Evolutionary conservation across 2,113 vertebrate species (phyloP).

Genomic region (Edolisoma coerulescens): DNA sequence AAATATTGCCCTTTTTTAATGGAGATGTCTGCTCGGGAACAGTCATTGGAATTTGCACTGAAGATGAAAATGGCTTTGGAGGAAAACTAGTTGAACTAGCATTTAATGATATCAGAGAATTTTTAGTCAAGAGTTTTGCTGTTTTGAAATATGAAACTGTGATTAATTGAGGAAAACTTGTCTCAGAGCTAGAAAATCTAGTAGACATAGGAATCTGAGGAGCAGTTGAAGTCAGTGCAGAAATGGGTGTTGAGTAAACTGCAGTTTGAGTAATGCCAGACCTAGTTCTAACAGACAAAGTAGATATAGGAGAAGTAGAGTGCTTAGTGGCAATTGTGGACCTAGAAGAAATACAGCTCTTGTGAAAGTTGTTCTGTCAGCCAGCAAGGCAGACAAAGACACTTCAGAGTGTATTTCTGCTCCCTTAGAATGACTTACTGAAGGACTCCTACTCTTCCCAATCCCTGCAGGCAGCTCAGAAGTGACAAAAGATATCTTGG

Average conservation of each 20-base stretch:
- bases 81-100: background rate
- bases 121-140: background rate
- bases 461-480: conserved; percentile 21
- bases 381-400: background rate
- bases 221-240: background rate
- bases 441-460: background rate
- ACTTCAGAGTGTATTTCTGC: background rate
- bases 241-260: background rate
- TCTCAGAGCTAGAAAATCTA: background rate
- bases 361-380: background rate
- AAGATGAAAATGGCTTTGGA: background rate
- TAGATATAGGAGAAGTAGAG: background rate
- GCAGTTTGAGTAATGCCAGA: background rate
- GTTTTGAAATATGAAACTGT: background rate
- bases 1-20: background rate
- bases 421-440: background rate
- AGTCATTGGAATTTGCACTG: background rate
- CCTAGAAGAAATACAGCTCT: background rate
- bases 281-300: background rate
- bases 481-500: background rate
- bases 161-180: background rate
- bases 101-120: background rate
- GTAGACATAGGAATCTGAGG: background rate
- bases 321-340: background rate
- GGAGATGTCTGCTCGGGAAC: background rate